Evolutionary conservation across 2,113 vertebrate genomes (phyloP).

Genomic region (Platycercus adscitus): DNA sequence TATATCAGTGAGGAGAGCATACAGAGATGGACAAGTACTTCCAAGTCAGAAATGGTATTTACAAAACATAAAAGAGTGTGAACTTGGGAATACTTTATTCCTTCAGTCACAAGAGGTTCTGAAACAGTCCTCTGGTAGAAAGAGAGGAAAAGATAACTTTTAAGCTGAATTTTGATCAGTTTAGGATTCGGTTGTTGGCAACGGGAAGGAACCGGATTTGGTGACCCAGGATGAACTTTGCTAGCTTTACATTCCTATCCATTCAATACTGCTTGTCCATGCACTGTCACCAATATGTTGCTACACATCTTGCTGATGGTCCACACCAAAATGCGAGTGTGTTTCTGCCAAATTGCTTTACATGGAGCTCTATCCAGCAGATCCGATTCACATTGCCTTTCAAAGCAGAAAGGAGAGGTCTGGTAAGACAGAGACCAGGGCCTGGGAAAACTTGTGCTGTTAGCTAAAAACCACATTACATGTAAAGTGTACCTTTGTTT

Average conservation of each 20-base stretch:
- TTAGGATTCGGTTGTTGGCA: neutral
- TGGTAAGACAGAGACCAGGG: neutral
- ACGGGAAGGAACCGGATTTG: neutral
- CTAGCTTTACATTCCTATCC: neutral
- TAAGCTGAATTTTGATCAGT: neutral
- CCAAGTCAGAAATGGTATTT: neutral
- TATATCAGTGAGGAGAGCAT: neutral
- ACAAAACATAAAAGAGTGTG: neutral
- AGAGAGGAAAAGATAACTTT: neutral
- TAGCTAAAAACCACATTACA: neutral
- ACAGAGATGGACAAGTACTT: neutral
- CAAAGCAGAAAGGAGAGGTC: neutral
- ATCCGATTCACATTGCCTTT: neutral
- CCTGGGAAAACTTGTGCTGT: neutral
- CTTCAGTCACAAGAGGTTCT: neutral
- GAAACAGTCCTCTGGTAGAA: neutral
- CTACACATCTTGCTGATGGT: neutral
- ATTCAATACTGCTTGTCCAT: neutral
- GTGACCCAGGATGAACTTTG: neutral
- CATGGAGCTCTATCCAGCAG: neutral
- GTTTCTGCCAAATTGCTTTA: neutral
- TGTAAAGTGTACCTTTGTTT: neutral
- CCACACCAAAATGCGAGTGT: neutral
- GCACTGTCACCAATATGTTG: neutral
- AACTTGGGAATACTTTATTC: neutral